Evolutionary conservation across 2,113 vertebrate genomes (phyloP).

Genomic region (Daboia siamensis): DNA sequence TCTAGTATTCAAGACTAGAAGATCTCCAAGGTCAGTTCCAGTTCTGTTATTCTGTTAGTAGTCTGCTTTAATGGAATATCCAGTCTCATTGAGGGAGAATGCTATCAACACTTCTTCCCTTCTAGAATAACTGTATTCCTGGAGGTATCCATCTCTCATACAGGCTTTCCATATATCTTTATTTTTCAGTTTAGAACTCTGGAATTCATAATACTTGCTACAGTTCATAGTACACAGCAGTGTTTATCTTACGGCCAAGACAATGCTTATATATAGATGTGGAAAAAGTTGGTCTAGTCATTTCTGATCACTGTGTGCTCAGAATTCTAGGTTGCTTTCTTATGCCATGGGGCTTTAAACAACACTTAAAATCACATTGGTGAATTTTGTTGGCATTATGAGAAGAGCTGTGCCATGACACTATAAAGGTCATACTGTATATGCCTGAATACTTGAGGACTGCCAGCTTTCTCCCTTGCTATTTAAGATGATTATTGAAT

Average conservation of each 20-base stretch:
- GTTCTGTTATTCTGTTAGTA: neutral
- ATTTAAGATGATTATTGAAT: neutral
- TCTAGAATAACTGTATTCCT: neutral
- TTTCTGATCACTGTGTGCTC: neutral
- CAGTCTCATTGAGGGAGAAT: too few species aligned
- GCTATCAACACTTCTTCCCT: neutral
- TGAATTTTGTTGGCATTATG: neutral
- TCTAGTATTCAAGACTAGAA: neutral
- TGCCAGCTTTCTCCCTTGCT: neutral
- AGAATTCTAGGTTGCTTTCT: neutral
- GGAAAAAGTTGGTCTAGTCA: neutral
- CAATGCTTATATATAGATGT: neutral
- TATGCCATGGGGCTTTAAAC: neutral
- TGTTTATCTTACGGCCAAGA: neutral
- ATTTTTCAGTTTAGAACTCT: neutral
- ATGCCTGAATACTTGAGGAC: neutral
- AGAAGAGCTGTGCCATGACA: neutral
- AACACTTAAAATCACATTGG: neutral
- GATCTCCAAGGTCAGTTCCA: too few species aligned
- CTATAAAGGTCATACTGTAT: neutral
- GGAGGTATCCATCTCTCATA: neutral
- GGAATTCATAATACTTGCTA: neutral
- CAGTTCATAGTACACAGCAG: neutral
- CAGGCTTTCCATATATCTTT: neutral
- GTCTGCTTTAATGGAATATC: neutral